Evolutionary conservation across 2,888 invertebrate species (phyloP).

Genomic region (Ferdinandea cuprea): DNA sequence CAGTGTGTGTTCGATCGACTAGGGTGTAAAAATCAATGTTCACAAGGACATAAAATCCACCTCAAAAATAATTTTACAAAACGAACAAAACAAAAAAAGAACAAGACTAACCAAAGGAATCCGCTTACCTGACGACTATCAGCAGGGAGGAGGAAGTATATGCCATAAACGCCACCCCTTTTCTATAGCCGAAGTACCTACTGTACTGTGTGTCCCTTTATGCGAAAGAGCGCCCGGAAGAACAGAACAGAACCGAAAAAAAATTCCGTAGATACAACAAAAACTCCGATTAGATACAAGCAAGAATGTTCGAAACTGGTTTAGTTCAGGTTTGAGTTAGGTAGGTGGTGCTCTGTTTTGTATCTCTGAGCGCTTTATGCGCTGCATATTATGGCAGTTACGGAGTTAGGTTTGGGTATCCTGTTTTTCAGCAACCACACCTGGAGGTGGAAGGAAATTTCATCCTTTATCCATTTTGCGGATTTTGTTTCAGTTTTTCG

Average conservation of each 20-base stretch:
- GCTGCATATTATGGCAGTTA: slow-evolving; percentile 50
- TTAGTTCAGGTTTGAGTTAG: neutral
- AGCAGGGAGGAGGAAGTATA: neutral
- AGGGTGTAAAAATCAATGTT: slow-evolving; percentile 73
- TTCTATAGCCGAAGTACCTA: too few species aligned
- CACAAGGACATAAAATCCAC: slow-evolving; percentile 72
- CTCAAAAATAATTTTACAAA: slow-evolving; percentile 56
- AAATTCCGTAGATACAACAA: slow-evolving; percentile 8
- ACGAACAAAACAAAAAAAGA: neutral
- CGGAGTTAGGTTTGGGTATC: slow-evolving; percentile 35
- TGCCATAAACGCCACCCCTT: slow-evolving; percentile 4
- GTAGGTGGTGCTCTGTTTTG: neutral
- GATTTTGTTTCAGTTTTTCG: slow-evolving; percentile 65
- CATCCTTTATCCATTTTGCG: slow-evolving; percentile 70
- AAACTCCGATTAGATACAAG: slow-evolving; percentile 60
- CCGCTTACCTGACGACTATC: slow-evolving; percentile 64
- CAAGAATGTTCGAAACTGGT: slow-evolving; percentile 47
- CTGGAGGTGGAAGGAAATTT: slow-evolving; percentile 64
- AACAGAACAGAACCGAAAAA: neutral
- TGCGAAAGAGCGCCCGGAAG: slow-evolving; percentile 34
- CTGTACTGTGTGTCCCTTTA: slow-evolving; percentile 20
- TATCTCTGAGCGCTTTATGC: slow-evolving; percentile 1
- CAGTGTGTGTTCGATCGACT: slow-evolving; percentile 54
- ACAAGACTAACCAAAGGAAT: slow-evolving; percentile 42
- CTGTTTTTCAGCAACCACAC: slow-evolving; percentile 36